Conservation (phyloP, 2,888 invertebrate species). For the Nemapogon koenigi region DNA sequence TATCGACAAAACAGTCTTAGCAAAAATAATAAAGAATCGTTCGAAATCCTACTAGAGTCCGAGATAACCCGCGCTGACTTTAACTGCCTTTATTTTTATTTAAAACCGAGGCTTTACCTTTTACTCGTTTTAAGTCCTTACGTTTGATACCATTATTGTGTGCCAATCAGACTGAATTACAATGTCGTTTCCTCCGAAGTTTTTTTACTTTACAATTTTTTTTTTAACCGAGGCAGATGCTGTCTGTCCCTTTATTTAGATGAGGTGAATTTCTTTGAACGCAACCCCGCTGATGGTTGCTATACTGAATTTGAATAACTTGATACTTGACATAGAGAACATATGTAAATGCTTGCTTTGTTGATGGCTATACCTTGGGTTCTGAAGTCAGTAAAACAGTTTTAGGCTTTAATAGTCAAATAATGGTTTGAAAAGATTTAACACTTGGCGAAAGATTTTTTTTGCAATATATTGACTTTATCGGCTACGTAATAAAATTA, state of each 20-base stretch:
- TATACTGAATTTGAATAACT: conserved; percentile 42
- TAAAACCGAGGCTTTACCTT: conserved; percentile 22
- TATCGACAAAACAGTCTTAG: neutral
- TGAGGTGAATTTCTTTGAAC: conserved; percentile 31
- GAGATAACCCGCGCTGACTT: conserved; percentile 33
- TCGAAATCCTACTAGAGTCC: conserved; percentile 45
- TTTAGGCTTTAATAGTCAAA: no score
- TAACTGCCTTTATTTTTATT: conserved; percentile 47
- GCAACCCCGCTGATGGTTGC: conserved; percentile 17
- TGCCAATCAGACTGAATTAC: conserved; percentile 64
- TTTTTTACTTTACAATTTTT: conserved; percentile 46
- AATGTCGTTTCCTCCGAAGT: conserved; percentile 59
- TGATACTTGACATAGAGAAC: conserved; percentile 29
- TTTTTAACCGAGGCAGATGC: conserved; percentile 50
- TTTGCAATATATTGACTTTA: no score
- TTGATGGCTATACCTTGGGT: no score
- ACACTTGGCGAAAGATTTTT: no score
- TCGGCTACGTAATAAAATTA: no score
- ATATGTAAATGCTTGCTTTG: conserved; percentile 7
- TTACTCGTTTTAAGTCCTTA: conserved; percentile 58
- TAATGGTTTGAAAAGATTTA: no score
- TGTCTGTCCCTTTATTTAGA: conserved; percentile 43
- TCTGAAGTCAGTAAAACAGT: no score
- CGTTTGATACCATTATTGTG: conserved; percentile 65
- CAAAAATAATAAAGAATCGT: neutral